phyloP scores from a whole-genome alignment of 2,888 invertebrate genomes.

The Flexamia atlantica region DNA sequence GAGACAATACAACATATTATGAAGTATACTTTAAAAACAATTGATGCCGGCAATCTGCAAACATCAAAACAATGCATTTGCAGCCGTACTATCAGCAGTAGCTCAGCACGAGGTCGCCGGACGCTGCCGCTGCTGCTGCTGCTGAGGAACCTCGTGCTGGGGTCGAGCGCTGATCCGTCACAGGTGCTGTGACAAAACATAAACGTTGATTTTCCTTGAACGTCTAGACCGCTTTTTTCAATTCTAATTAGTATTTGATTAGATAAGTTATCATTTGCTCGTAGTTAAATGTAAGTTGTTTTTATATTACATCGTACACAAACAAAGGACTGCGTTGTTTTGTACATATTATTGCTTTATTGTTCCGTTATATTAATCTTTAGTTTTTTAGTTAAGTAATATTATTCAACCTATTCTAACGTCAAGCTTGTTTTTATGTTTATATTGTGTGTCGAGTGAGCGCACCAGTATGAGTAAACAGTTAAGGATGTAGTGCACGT shows the following conservation, averaged over 20 bases:
- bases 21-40: too few species aligned
- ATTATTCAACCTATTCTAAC: too few species aligned
- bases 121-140: neutral
- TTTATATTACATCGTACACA: neutral
- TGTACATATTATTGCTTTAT: too few species aligned
- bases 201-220: neutral
- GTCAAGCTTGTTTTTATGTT: too few species aligned
- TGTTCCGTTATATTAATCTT: too few species aligned
- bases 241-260: neutral
- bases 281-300: neutral
- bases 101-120: conserved; percentile 17
- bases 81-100: neutral
- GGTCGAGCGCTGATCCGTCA: neutral
- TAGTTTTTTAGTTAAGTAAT: too few species aligned
- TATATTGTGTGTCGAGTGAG: too few species aligned
- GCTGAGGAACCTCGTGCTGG: neutral
- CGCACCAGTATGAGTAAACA: too few species aligned
- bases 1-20: too few species aligned
- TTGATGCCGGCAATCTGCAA: too few species aligned
- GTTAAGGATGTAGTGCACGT: too few species aligned
- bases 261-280: conserved; percentile 1
- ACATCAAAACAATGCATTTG: neutral
- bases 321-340: too few species aligned
- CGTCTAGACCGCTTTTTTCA: conserved; percentile 25
- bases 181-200: neutral